phyloP scores from a whole-genome alignment of 2,797 vertebrate species.

The Bothrops alternatus region DNA sequence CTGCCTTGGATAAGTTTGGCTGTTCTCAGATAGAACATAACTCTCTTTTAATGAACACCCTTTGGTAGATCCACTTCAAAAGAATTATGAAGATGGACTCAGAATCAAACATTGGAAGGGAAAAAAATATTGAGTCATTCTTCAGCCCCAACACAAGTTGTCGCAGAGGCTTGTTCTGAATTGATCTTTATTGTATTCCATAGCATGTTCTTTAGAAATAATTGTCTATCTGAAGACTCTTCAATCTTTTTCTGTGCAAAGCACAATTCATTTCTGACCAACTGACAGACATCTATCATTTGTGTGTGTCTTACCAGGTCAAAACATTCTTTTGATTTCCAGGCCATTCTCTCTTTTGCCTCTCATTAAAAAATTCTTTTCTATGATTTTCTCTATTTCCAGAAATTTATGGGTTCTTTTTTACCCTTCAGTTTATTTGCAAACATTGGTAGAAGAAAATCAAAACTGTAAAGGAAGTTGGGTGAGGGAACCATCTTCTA shows the following conservation, averaged over 20 bases:
- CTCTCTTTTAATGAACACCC: neutral
- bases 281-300: neutral
- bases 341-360: neutral
- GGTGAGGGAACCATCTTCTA: neutral
- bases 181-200: neutral
- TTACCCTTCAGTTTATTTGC: neutral
- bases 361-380: neutral
- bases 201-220: neutral
- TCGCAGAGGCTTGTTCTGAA: neutral
- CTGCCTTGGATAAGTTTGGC: neutral
- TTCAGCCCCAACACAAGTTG: neutral
- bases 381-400: neutral
- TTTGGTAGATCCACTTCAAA: neutral
- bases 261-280: neutral
- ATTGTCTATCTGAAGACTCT: neutral
- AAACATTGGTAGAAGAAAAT: neutral
- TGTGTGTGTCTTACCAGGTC: neutral
- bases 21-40: neutral
- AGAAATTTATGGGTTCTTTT: neutral
- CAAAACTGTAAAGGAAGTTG: neutral
- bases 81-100: conserved; percentile 8
- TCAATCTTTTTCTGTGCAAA: neutral
- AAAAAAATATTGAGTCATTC: neutral
- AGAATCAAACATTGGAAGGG: neutral
- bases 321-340: neutral